These are phyloP conservation scores for Gerris lacustris DNA, from an alignment of 2,888 invertebrate genomes.

Conservation along the genomic window DNA sequence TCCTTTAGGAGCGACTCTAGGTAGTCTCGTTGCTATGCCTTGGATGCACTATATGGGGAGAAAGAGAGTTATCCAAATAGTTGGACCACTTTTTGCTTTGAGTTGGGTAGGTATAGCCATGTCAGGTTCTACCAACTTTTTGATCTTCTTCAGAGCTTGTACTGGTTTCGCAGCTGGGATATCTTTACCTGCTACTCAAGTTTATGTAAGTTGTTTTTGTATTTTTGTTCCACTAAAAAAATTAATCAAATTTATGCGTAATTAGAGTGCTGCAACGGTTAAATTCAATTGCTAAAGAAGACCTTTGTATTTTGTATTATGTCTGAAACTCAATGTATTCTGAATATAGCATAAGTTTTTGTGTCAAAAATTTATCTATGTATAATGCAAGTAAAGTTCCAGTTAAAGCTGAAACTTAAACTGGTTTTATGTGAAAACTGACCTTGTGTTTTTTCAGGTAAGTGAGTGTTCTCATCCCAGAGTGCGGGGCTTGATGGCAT, in stretches of 20 bases:
- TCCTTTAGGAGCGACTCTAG: conserved; percentile 45
- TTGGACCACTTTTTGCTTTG: conserved; percentile 42
- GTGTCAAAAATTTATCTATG: too few relatives aligned
- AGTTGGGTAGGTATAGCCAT: conserved; percentile 47
- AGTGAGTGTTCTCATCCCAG: conserved; percentile 52
- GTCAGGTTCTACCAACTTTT: conserved; percentile 38
- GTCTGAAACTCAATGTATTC: too few relatives aligned
- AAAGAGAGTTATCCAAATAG: conserved; percentile 42
- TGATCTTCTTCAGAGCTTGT: conserved; percentile 45
- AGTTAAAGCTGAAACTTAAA: too few relatives aligned
- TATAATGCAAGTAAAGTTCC: too few relatives aligned
- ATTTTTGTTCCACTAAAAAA: too few relatives aligned
- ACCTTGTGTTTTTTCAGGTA: conserved; percentile 37
- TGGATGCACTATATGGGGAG: conserved; percentile 45
- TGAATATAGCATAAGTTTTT: too few relatives aligned
- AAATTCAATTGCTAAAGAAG: too few relatives aligned
- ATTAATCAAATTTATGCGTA: too few relatives aligned
- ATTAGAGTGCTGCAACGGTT: too few relatives aligned
- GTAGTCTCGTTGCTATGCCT: conserved; percentile 44
- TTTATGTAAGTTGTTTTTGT: conserved; percentile 44
- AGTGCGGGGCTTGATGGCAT: conserved; percentile 51
- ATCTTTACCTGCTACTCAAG: conserved; percentile 48
- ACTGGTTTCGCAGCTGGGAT: conserved; percentile 50
- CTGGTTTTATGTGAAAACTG: background rate
- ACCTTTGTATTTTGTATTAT: too few relatives aligned